Base-by-base conservation (phyloP, 2,113 vertebrate species). In the Oncorhynchus tshawytscha region DNA sequence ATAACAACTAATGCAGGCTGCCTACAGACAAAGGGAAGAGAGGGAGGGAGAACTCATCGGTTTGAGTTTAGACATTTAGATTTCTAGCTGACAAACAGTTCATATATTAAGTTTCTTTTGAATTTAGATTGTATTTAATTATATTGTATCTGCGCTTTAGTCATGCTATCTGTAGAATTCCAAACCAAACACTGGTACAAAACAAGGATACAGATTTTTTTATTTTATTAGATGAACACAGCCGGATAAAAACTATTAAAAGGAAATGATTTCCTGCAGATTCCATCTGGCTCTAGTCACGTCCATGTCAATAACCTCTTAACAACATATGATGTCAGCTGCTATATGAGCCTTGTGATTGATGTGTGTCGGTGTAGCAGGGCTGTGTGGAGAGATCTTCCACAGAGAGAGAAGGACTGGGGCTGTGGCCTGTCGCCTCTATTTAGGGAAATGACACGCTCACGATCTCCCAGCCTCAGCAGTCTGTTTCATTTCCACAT, bases 401-500 rank as follows among this genome's bases (percentile, higher is more conserved):
- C 5, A 9, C 8, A 8, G 60, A 39, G 6, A 34, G 8, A 39
- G 20, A 11, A 64, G 60, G 60, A 22, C 22, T 64, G 18, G 60
- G 22, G 6, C 34, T 39, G 5, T 7, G 8, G 8, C 39, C 66
- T 78, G 66, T 71, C 48, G 65, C 49, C 71, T 83, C 76, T 71
- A 24, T 64, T 77, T 66, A 71, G 45, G 31, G 49, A 54, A 73
- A 25, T 39, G 60, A 49, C 22, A 45, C 24, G 66, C 69, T 67
- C 54, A 39, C 8, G n/a, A 11, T 64, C 20, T 62, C 60, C 60
- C 18, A 8, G 60, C 18, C 25, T 70, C 51, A 72, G 54, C 69
- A 48, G 24, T n/a, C 48, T 24, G 74, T 68, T 74, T 74, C 49
- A 68, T 71, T 74, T 68, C 66, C 67, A 67, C 45, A 18, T 62